Evolutionary conservation across 2,888 invertebrate species (phyloP).

Genomic region (Oligia latruncula): DNA sequence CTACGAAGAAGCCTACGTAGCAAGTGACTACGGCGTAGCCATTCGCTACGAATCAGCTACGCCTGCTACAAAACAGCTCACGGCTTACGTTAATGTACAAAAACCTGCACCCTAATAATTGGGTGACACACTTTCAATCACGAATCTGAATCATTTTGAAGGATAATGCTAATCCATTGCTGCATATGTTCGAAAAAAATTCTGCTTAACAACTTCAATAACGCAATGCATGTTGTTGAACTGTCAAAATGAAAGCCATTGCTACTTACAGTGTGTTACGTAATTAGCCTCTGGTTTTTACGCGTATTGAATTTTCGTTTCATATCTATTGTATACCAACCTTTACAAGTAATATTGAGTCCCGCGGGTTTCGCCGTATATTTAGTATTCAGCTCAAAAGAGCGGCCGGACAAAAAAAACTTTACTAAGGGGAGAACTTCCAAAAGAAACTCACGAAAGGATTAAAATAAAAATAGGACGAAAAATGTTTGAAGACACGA

Average conservation of each 20-base stretch:
- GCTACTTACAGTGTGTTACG: not conserved
- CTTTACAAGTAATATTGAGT: constrained; percentile 35
- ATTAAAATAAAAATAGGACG: constrained; percentile 63
- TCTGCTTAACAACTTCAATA: too few species aligned
- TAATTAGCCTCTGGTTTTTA: not conserved
- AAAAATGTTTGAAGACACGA: constrained; percentile 53
- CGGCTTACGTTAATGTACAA: not conserved
- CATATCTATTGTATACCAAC: constrained; percentile 1
- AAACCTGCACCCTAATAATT: not conserved
- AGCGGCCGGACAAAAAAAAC: constrained; percentile 48
- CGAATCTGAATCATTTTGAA: not conserved
- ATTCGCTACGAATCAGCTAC: constrained; percentile 26
- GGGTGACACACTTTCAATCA: not conserved
- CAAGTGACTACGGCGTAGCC: constrained; percentile 29
- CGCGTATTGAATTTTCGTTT: not conserved
- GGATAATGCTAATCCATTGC: not conserved
- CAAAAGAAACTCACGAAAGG: constrained; percentile 52
- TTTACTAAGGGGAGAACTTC: constrained; percentile 28
- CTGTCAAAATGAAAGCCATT: not conserved
- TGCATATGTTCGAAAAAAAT: too few species aligned
- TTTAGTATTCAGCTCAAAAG: constrained; percentile 62
- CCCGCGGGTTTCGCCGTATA: constrained; percentile 27
- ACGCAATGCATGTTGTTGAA: not conserved
- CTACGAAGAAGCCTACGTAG: constrained; percentile 36
- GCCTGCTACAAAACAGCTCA: not conserved